Percentiles rank a stretch among this genome's conserved stretches.
phyloP scores from a whole-genome alignment of 1,140 invertebrate species.

The Ceratosolen fusciceps region DNA sequence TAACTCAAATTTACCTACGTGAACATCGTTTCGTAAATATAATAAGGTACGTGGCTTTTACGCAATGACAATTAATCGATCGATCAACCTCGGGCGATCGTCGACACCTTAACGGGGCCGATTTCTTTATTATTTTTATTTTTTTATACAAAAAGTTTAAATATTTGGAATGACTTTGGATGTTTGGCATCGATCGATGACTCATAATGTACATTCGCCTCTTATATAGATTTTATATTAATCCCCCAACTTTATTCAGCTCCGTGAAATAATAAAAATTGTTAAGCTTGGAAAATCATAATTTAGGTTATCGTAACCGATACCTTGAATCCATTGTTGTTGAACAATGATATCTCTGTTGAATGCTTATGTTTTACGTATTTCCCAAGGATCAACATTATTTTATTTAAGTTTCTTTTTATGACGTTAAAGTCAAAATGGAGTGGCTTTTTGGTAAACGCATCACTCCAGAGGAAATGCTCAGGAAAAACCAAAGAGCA shows the following conservation, averaged over 20 bases:
- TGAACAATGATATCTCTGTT: not conserved
- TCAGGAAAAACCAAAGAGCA: slow-evolving; percentile 97
- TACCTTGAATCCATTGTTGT: not conserved
- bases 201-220: slow-evolving; percentile 1
- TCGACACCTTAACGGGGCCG: not conserved
- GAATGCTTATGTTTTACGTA: not conserved
- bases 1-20: not conserved
- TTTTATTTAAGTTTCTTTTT: not conserved
- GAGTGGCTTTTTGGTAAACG: slow-evolving; percentile 98
- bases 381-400: not conserved
- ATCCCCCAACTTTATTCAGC: not conserved
- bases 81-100: not conserved
- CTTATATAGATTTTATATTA: slow-evolving; percentile 23
- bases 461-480: slow-evolving; percentile 97
- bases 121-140: too few relatives aligned
- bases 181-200: slow-evolving; percentile 4
- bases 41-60: not conserved
- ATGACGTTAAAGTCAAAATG: slow-evolving; percentile 73
- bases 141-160: not conserved
- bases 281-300: not conserved
- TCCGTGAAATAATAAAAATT: not conserved
- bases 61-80: too few relatives aligned
- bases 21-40: not conserved
- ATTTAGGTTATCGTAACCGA: not conserved
- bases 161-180: not conserved